Evolutionary conservation across 2,113 vertebrate genomes (phyloP).

Genomic region (Murina feae): DNA sequence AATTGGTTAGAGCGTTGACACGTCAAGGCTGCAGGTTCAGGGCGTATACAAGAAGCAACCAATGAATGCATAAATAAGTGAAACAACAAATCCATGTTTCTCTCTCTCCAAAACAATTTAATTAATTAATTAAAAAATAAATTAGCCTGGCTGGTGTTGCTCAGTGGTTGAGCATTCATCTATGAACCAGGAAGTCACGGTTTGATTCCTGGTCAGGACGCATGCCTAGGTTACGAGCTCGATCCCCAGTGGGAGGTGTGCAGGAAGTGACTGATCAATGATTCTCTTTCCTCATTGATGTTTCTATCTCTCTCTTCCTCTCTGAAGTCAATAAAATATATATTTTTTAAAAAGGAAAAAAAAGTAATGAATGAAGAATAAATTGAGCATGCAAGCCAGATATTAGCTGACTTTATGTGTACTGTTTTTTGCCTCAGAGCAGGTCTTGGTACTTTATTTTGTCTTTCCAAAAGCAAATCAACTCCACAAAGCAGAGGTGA

Average conservation of each 20-base stretch:
- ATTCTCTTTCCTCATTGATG: too few species aligned
- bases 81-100: background rate
- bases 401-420: background rate
- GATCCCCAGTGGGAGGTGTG: too few species aligned
- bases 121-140: background rate
- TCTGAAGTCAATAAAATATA: too few species aligned
- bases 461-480: constrained; percentile 6
- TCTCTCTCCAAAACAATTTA: background rate
- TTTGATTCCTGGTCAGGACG: too few species aligned
- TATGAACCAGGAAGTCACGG: too few species aligned
- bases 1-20: background rate
- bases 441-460: background rate
- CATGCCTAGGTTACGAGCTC: too few species aligned
- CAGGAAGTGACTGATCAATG: too few species aligned
- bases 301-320: background rate
- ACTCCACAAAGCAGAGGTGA: background rate
- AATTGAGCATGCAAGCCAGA: background rate
- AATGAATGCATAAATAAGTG: background rate
- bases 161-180: too few species aligned
- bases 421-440: background rate
- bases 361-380: background rate
- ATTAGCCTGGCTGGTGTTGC: too few species aligned
- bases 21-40: background rate
- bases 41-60: background rate
- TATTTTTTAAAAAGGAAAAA: background rate